Conservation (phyloP, 2,113 vertebrate species). For the Ceratotherium simum region DNA sequence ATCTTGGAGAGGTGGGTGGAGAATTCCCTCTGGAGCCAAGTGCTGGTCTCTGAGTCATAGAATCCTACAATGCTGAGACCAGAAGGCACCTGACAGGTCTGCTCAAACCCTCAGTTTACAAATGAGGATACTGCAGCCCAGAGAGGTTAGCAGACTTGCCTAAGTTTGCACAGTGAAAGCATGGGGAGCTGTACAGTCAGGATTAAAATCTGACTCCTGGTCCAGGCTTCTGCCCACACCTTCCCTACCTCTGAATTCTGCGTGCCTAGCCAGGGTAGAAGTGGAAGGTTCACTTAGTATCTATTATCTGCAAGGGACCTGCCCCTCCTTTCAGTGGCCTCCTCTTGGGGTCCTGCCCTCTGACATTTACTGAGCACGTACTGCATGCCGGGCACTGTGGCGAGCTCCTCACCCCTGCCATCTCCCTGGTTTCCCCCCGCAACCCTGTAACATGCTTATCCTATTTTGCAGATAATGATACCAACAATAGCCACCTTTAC, state of each 20-base stretch:
- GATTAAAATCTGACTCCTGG: not conserved
- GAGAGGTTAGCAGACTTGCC: not conserved
- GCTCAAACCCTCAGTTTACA: not conserved
- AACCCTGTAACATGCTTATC: not conserved
- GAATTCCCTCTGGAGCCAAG: slow-evolving; percentile 42
- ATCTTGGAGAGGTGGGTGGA: slow-evolving; percentile 20
- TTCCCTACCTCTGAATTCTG: not conserved
- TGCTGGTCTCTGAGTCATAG: slow-evolving; percentile 56
- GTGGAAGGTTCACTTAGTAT: not conserved
- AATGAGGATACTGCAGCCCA: not conserved
- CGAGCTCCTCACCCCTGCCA: not conserved
- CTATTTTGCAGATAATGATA: not conserved
- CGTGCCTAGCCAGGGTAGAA: not conserved
- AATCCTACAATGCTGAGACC: not conserved
- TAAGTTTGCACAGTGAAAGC: not conserved
- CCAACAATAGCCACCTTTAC: not conserved
- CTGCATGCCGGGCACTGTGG: not conserved
- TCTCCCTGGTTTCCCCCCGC: not conserved
- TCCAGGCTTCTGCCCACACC: not conserved
- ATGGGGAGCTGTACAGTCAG: not conserved
- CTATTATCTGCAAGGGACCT: not conserved
- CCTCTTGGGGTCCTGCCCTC: not conserved
- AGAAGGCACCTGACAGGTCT: not conserved
- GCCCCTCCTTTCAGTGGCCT: not conserved
- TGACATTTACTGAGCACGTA: not conserved